Evolutionary conservation across 2,888 invertebrate genomes (phyloP).

Genomic region (Drosophila demipolita): DNA sequence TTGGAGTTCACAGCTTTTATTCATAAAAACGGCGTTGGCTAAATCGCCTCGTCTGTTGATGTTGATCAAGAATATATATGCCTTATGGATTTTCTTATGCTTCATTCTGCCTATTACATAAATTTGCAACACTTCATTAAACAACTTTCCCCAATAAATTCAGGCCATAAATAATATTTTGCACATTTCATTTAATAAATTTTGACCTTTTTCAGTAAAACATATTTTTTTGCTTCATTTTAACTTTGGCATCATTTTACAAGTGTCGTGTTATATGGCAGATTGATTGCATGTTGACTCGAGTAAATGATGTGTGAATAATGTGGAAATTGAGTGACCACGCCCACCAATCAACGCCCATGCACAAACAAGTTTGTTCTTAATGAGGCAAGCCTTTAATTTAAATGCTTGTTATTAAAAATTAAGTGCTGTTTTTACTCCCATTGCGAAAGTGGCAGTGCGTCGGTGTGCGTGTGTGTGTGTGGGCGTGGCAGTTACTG

Average conservation of each 20-base stretch:
- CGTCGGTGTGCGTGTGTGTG: background rate
- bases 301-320: slow-evolving; percentile 49
- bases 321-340: slow-evolving; percentile 41
- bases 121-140: background rate
- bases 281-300: slow-evolving; percentile 64
- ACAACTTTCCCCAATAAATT: background rate
- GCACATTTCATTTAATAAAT: background rate
- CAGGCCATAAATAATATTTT: background rate
- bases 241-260: slow-evolving; percentile 15
- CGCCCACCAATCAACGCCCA: slow-evolving; percentile 10
- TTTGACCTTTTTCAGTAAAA: background rate
- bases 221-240: background rate
- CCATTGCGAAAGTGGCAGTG: background rate
- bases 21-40: background rate
- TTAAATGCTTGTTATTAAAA: slow-evolving; percentile 76
- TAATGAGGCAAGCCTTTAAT: slow-evolving; percentile 45
- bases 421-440: slow-evolving; percentile 58
- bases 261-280: slow-evolving; percentile 42
- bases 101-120: background rate
- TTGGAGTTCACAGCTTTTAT: background rate
- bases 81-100: background rate
- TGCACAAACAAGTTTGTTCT: slow-evolving; percentile 30
- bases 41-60: background rate
- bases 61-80: background rate
- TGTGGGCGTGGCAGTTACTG: slow-evolving; percentile 35